Evolutionary conservation across 2,888 invertebrate genomes (phyloP).

Genomic region (Dynastes tityus): DNA sequence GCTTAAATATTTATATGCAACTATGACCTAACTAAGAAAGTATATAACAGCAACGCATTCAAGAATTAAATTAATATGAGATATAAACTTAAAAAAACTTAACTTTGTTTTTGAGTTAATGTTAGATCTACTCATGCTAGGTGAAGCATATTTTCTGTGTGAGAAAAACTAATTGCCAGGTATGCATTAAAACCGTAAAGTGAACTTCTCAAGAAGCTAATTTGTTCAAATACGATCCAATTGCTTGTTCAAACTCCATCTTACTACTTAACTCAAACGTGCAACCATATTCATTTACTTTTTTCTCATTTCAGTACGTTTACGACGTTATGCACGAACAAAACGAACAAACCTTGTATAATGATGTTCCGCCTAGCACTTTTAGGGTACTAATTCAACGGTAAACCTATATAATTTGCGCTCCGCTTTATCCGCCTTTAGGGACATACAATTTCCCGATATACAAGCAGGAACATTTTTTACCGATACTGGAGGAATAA

Average conservation of each 20-base stretch:
- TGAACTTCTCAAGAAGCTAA: neutral
- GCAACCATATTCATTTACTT: neutral
- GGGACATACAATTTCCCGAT: conserved; percentile 34
- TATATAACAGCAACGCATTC: too few relatives aligned
- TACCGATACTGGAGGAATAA: conserved; percentile 18
- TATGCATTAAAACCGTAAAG: too few relatives aligned
- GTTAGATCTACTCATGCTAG: too few relatives aligned
- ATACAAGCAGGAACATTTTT: conserved; percentile 6
- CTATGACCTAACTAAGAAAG: too few relatives aligned
- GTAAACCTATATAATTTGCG: conserved; percentile 32
- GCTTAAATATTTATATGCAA: too few relatives aligned
- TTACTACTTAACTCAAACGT: neutral
- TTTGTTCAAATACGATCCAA: neutral
- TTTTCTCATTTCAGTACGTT: neutral
- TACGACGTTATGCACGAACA: neutral
- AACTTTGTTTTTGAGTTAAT: too few relatives aligned
- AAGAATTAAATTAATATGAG: too few relatives aligned
- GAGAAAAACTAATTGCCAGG: too few relatives aligned
- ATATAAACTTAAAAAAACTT: too few relatives aligned
- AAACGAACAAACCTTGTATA: conserved; percentile 19
- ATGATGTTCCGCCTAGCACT: conserved; percentile 25
- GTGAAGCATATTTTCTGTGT: too few relatives aligned
- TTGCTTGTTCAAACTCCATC: neutral
- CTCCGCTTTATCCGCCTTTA: conserved; percentile 26
- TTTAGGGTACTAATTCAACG: conserved; percentile 25